Evolutionary conservation across 2,888 invertebrate genomes (phyloP).

Genomic region (Rapana venosa): DNA sequence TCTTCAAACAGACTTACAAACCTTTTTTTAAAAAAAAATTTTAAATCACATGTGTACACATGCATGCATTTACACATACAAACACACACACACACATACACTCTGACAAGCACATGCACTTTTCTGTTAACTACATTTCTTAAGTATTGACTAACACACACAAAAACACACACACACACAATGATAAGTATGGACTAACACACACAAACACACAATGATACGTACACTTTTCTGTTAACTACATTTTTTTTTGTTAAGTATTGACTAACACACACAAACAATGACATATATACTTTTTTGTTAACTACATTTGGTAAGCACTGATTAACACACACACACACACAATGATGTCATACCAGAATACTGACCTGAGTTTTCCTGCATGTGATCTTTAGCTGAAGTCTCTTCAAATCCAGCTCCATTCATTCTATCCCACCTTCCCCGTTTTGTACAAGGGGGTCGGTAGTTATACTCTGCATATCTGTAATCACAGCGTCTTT

Average conservation of each 20-base stretch:
- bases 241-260: too few species aligned
- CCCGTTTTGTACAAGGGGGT: conserved; percentile 6
- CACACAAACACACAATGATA: not conserved
- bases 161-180: not conserved
- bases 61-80: too few species aligned
- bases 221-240: not conserved
- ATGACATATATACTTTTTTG: too few species aligned
- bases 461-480: conserved; percentile 18
- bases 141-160: not conserved
- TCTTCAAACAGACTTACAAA: too few species aligned
- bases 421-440: conserved; percentile 72
- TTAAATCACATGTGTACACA: too few species aligned
- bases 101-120: too few species aligned
- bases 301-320: too few species aligned
- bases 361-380: not conserved
- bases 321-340: too few species aligned
- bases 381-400: conserved; percentile 46
- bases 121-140: too few species aligned
- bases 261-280: too few species aligned
- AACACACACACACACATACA: too few species aligned
- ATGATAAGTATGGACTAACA: not conserved
- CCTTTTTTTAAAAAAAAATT: too few species aligned
- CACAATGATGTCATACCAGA: not conserved
- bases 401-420: conserved; percentile 58
- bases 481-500: conserved; percentile 42